These are phyloP conservation scores for Aradophagus sp. DNA, from an alignment of 1,140 invertebrate species.

Conservation along the genomic window DNA sequence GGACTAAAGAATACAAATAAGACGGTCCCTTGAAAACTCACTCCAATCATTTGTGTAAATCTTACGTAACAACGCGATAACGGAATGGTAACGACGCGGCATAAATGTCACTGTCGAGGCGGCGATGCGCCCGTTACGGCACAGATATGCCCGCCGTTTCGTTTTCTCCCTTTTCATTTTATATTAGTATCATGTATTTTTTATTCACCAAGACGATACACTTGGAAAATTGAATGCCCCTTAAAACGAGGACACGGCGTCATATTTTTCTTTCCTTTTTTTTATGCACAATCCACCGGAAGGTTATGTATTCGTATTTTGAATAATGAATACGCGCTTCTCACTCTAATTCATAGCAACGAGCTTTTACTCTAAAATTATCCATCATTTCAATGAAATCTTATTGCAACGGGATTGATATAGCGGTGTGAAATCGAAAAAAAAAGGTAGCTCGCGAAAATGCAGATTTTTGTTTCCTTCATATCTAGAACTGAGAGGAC, in stretches of 20 bases:
- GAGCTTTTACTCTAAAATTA: constrained; percentile 36
- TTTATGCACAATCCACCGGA: constrained; percentile 35
- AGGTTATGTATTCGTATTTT: constrained; percentile 50
- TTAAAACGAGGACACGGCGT: constrained; percentile 41
- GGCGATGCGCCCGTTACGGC: constrained; percentile 44
- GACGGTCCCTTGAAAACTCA: constrained; percentile 38
- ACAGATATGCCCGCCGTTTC: constrained; percentile 45
- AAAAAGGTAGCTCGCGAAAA: not conserved
- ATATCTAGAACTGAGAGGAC: too few relatives aligned
- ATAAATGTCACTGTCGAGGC: constrained; percentile 56
- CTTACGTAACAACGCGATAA: constrained; percentile 57
- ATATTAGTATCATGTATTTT: constrained; percentile 54
- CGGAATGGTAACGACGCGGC: constrained; percentile 56
- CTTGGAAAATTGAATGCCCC: constrained; percentile 55
- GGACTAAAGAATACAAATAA: constrained; percentile 45
- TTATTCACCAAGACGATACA: constrained; percentile 55
- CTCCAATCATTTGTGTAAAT: constrained; percentile 57
- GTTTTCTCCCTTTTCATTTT: constrained; percentile 54
- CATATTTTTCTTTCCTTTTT: constrained; percentile 36
- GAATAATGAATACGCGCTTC: constrained; percentile 34
- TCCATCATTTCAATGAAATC: constrained; percentile 41
- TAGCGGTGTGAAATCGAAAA: constrained; percentile 11
- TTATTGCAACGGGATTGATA: constrained; percentile 25
- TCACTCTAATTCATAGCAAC: constrained; percentile 25
- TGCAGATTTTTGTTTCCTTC: too few relatives aligned